Conservation (phyloP, 2,797 vertebrate genomes). For the Philypnodon macrostomus region DNA sequence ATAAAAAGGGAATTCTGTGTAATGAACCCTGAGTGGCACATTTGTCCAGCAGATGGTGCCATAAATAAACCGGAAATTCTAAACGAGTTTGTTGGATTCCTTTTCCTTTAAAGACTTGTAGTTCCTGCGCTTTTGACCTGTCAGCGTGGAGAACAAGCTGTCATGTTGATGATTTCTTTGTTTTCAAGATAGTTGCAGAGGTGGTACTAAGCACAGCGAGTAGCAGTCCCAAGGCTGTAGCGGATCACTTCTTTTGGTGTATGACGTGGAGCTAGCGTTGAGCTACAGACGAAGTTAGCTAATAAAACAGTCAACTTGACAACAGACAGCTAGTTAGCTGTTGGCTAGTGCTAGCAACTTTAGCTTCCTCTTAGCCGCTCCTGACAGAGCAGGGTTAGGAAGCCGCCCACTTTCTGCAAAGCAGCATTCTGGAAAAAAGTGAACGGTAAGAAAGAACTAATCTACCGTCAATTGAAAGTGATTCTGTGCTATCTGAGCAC, state of each 20-base stretch:
- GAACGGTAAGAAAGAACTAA: constrained; percentile 44
- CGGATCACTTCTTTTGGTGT: background rate
- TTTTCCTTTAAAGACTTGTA: constrained; percentile 61
- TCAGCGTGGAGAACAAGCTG: constrained; percentile 67
- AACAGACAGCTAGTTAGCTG: constrained; percentile 32
- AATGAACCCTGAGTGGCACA: too few species aligned
- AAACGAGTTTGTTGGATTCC: too few species aligned
- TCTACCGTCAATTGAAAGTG: background rate
- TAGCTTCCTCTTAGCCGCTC: constrained; percentile 34
- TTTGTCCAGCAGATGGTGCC: constrained; percentile 23
- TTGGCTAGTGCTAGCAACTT: constrained; percentile 30
- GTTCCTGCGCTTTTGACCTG: constrained; percentile 67
- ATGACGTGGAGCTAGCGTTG: constrained; percentile 12
- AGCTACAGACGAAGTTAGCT: constrained; percentile 47
- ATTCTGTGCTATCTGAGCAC: background rate
- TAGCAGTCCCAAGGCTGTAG: background rate
- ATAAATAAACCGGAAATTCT: constrained; percentile 28
- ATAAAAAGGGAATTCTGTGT: too few species aligned
- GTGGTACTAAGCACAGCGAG: constrained; percentile 8
- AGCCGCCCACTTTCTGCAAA: constrained; percentile 53
- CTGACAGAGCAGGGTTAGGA: constrained; percentile 38
- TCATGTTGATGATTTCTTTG: constrained; percentile 32
- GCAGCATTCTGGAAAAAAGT: constrained; percentile 27
- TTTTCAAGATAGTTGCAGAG: constrained; percentile 10
- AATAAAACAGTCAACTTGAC: constrained; percentile 33